Evolutionary conservation across 2,888 invertebrate genomes (phyloP), one percentile per base, ranked within the genome.

Genomic region (Gymnosoma rotundatum): DNA sequence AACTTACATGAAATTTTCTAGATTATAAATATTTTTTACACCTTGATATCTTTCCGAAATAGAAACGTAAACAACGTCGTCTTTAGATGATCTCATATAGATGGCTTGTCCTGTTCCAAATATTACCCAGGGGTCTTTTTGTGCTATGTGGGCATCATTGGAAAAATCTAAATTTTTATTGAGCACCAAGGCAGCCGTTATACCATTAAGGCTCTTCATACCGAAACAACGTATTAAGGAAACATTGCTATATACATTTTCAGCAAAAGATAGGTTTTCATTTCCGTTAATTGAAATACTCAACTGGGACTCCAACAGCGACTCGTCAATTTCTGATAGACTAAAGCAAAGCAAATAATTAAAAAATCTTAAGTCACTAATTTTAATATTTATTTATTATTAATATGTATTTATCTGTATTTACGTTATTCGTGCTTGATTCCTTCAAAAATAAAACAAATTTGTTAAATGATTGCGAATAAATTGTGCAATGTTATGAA

Each of bases 1-100:
- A 81, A 87, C 89, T 82, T 87, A 92, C 92, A 91, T 88, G 60
- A 88, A 90, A 63, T 89, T 88, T 8, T 91, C 91, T 52, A 92
- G 74, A 85, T 91, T 90, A 25, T 87, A 89, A 32, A 92, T 89
- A 14, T 87, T 87, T 83, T 91, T 92, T 4, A 92, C 80, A 10
- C 90, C 89, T 52, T 88, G 86, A 72, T 88, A 90, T 0, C 81
- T 78, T 18, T 88, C 87, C 0, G 91, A 89, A 45, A 91, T 54
- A 58, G 25, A 87, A 10, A 91, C 86, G 38, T 87, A 87, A 0
- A 86, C 86, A 0, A 87, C 75, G 61, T 89, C 88, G 10, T 86
- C 86, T 6, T 73, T 63, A 0, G 81, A 75, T 5, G 86, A 87
- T 81, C 88, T 88, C 64, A 90, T 89, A 78, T 73, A 88, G 4